Conservation (phyloP, 2,113 vertebrate species). For the Excalfactoria chinensis region DNA sequence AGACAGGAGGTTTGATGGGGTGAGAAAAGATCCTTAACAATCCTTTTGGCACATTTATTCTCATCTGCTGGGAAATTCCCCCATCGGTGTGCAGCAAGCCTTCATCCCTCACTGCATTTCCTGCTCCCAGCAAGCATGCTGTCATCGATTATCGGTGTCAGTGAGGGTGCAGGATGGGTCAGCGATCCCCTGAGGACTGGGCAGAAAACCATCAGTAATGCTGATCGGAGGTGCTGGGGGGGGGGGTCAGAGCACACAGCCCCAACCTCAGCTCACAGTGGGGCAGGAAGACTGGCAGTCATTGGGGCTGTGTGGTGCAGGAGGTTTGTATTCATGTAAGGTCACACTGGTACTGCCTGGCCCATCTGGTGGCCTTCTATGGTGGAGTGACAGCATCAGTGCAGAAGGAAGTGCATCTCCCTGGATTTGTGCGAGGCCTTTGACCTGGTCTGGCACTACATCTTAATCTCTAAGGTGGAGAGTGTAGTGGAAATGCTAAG, state of each 20-base stretch:
- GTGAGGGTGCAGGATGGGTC: background rate
- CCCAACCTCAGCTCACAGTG: background rate
- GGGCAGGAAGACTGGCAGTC: background rate
- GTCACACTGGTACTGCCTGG: too few species aligned
- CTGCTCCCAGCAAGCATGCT: background rate
- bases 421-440: too few species aligned
- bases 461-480: too few species aligned
- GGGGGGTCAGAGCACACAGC: background rate
- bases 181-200: background rate
- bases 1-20: fast-evolving
- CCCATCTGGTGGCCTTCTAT: too few species aligned
- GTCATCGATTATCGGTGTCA: constrained; percentile 9
- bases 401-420: too few species aligned
- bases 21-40: background rate
- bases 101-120: fast-evolving
- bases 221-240: background rate
- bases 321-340: too few species aligned
- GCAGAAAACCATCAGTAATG: background rate
- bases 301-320: too few species aligned
- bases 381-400: too few species aligned
- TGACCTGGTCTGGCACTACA: too few species aligned
- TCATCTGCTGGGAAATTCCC: background rate
- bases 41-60: background rate
- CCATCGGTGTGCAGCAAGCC: background rate
- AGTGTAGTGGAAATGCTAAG: too few species aligned